Evolutionary conservation across 1,140 invertebrate species (phyloP), one percentile per base, ranked within the genome.

Genomic region (Homalodisca vitripennis): DNA sequence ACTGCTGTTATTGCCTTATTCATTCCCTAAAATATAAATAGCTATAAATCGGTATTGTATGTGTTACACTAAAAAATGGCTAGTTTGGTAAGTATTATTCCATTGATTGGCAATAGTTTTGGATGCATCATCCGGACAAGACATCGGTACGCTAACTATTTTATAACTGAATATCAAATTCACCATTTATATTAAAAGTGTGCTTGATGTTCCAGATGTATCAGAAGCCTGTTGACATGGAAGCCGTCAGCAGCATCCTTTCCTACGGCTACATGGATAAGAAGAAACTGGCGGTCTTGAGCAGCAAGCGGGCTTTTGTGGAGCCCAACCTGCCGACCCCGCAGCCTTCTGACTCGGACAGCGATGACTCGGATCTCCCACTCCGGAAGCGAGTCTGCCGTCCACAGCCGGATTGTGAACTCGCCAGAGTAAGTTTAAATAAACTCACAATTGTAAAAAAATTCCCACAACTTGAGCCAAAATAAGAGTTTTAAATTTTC

Each of bases 331-430:
- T 83, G n/a, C 82, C 82, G 2, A 83, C 82, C 17, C 82, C 82
- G 0, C 82, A 83, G 65, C 81, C 82, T 0, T 83, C 82, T 0
- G 83, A 84, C 57, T 81, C 80, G 0, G 83, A 84, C 72, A 79
- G 82, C 55, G 83, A 84, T 68, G 82, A 83, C 1, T 57, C 67
- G 14, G 74, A 73, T 48, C 26, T 70, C 1, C 66, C 10, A 74
- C 77, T 1, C 73, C 73, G 30, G 80, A 81, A 73, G 74, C 74
- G 32, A 71, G 66, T 67, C 74, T 70, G 76, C 63, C 73, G 79
- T 30, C 69, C 66, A 17, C 73, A 79, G 30, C 73, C 78, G 51
- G 70, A 68, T 17, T 78, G 77, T 46, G 78, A 80, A 65, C 71
- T 81, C 22, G 76, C 77, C 20, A 81, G 80, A 77, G 81, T 82